These are phyloP conservation scores for Nothocercus julius DNA, from an alignment of 2,113 vertebrate species.

Conservation along the genomic window DNA sequence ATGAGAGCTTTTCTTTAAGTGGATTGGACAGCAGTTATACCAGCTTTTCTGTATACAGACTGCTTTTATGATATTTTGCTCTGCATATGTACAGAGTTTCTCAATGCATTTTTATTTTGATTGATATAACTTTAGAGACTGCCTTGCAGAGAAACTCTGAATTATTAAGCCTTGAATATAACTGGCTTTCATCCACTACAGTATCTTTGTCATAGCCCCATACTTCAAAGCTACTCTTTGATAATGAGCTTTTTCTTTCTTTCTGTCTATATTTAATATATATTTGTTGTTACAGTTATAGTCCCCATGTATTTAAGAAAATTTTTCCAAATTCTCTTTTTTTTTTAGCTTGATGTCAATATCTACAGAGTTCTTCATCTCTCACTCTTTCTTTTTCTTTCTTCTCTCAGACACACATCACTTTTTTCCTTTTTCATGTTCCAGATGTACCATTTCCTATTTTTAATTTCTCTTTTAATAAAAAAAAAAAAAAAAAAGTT, in stretches of 20 bases:
- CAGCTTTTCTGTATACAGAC: neutral
- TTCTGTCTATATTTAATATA: neutral
- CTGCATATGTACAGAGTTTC: conserved; percentile 6
- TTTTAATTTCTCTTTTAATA: conserved; percentile 64
- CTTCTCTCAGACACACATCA: neutral
- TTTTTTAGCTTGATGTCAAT: conserved; percentile 54
- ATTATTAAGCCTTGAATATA: conserved; percentile 58
- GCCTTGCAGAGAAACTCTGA: conserved; percentile 39
- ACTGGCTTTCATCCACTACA: conserved; percentile 54
- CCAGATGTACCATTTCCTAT: conserved; percentile 13
- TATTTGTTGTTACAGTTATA: conserved; percentile 57
- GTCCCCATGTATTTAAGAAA: conserved; percentile 37
- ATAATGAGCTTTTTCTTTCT: conserved; percentile 55
- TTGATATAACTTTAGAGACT: conserved; percentile 45
- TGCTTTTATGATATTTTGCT: conserved; percentile 38
- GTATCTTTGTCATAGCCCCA: conserved; percentile 44
- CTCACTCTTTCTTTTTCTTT: neutral
- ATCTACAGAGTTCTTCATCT: neutral
- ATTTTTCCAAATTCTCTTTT: conserved; percentile 28
- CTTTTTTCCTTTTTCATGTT: neutral
- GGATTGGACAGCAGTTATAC: neutral
- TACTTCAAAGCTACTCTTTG: conserved; percentile 62
- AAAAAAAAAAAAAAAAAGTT: conserved; percentile 27
- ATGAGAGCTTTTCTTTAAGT: neutral
- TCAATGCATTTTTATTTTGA: conserved; percentile 60